These are phyloP conservation scores for Drosophila willistoni DNA, from an alignment of 1,140 invertebrate species.

Conservation along the genomic window DNA sequence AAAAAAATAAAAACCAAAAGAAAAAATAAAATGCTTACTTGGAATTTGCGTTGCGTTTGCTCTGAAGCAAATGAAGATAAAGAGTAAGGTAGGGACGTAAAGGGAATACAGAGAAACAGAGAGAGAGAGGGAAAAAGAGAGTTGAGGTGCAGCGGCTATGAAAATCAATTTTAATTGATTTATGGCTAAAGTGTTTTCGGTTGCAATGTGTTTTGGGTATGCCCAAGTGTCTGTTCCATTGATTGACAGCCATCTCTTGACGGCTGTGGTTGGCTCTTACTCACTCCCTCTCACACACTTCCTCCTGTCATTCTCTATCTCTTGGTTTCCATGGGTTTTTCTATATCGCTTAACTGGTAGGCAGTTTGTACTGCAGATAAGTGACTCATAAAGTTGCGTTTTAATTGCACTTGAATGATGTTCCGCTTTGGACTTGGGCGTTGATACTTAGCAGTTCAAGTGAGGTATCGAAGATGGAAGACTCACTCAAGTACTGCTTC, in stretches of 20 bases:
- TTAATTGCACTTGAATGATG: slow-evolving; percentile 65
- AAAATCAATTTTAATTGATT: slow-evolving; percentile 80
- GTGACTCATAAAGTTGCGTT: slow-evolving; percentile 75
- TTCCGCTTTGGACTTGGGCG: slow-evolving; percentile 32
- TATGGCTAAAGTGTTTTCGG: slow-evolving; percentile 75
- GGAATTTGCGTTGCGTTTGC: slow-evolving; percentile 68
- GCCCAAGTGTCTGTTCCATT: slow-evolving; percentile 50
- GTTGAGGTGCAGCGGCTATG: slow-evolving; percentile 6
- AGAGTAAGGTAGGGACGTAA: background rate
- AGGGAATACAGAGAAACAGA: background rate
- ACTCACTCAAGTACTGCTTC: slow-evolving; percentile 6
- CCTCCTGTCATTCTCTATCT: background rate
- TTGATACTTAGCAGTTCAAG: slow-evolving; percentile 56
- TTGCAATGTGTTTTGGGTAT: slow-evolving; percentile 53
- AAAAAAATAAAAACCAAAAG: background rate
- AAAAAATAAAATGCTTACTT: slow-evolving; percentile 21
- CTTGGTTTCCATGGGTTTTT: too few species aligned
- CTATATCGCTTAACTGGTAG: slow-evolving; percentile 18
- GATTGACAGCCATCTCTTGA: slow-evolving; percentile 69
- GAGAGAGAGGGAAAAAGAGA: background rate
- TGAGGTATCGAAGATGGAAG: slow-evolving; percentile 28
- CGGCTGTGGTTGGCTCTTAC: slow-evolving; percentile 20
- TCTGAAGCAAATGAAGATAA: slow-evolving; percentile 34
- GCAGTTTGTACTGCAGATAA: slow-evolving; percentile 52
- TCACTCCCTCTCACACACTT: slow-evolving; percentile 14